Percentiles rank a stretch among this genome's conserved stretches.
phyloP scores from a whole-genome alignment of 2,113 vertebrate genomes.

The Chlorocebus sabaeus region DNA sequence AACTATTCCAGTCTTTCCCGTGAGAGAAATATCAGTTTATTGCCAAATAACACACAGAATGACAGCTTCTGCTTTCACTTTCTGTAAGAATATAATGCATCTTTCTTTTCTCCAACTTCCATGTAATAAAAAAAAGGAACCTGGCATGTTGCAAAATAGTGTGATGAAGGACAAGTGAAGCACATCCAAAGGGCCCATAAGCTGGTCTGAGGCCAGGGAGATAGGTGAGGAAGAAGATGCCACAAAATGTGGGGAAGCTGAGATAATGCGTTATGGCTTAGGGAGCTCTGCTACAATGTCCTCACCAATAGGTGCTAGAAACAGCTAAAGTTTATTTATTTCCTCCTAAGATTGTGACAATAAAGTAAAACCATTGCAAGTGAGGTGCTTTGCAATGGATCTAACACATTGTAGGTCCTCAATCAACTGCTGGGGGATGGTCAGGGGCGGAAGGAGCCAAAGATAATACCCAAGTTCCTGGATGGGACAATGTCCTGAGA shows the following conservation, averaged over 20 bases:
- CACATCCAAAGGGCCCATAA: not conserved
- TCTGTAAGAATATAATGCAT: not conserved
- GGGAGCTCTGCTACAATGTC: not conserved
- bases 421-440: not conserved
- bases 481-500: not conserved
- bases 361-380: not conserved
- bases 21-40: not conserved
- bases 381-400: not conserved
- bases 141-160: accelerated
- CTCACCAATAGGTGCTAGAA: not conserved
- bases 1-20: not conserved
- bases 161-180: not conserved
- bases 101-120: not conserved
- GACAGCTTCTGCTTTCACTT: not conserved
- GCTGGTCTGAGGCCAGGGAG: not conserved
- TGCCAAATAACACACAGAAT: not conserved
- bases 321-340: not conserved
- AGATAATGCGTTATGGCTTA: not conserved
- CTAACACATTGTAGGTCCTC: not conserved
- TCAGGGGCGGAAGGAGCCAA: not conserved
- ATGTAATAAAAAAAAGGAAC: not conserved
- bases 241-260: not conserved
- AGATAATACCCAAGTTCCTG: not conserved
- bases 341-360: not conserved
- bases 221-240: not conserved